Base-by-base conservation (phyloP, 1,140 invertebrate genomes). In the Drosophila rufa region DNA sequence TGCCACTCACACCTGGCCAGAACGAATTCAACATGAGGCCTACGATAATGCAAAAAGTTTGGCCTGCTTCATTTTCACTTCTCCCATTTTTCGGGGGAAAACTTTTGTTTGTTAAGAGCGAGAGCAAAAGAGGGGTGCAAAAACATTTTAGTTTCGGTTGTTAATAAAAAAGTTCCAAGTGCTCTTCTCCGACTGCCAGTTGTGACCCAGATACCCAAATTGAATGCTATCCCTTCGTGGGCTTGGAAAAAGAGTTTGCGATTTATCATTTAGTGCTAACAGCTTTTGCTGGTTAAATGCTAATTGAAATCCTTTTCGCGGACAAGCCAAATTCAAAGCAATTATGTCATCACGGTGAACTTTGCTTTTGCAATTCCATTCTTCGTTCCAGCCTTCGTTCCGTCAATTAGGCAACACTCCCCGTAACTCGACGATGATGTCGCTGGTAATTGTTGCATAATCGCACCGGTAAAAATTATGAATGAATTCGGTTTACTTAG, bases 361-460 rank as follows among this genome's bases (percentile, higher is more conserved):
- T 73, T 73, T 73, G 68, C 67, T 73, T 73, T 73, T 73, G 59
- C 42, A 42, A 70, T 43, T 58, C 33, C 51, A 58, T 58, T 58
- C 68, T 43, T 73, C 67, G 55, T 43, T 58, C 33, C 51, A 50
- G 50, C 48, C 68, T 43, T 73, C 67, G 55, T 60, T 73, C 45
- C 67, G 46, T 73, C 69, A 73, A 73, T 73, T 73, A 73, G 69
- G 36, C 53, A 71, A 58, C 66, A 73, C 69, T 73, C 69, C 69
- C 53, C 66, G 30, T 48, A 73, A 71, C 67, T 48, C 12, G 43
- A 22, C 40, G 67, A 51, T 33, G 38, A 27, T 71, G 66, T 69
- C 40, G 43, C 30, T 19, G 25, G 69, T 58, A 71, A 73, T 71
- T 73, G 69, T 73, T 73, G 69, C 67, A 73, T 73, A 73, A 73